Evolutionary conservation across 2,113 vertebrate species (phyloP), one percentile per base, ranked within the genome.

Genomic region (Rhynchopsitta pachyrhyncha): DNA sequence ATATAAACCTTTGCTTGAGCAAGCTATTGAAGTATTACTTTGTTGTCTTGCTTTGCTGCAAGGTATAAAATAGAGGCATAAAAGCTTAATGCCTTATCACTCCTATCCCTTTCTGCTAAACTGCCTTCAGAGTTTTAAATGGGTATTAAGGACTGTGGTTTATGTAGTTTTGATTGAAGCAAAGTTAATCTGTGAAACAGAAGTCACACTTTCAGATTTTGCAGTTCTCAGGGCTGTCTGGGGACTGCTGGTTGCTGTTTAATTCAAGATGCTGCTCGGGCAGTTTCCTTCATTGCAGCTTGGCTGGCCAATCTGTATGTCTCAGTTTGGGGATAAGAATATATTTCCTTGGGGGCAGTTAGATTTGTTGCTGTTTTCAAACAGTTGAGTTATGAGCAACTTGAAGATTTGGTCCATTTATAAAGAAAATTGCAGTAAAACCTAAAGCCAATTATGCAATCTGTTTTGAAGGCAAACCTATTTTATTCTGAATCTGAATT

Each of bases 381-480:
- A 73, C 88, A 76, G 52, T 95, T 92, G 89, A 95, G 66, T 95
- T 96, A 97, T 57, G 77, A 93, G 73, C 74, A 89, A 89, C 92
- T 94, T 91, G 84, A 97, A 96, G 93, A 94, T 96, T 96, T 95
- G 92, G 88, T 93, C 94, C 79, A 62, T 93, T 97, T 95, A 79
- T 92, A 96, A 96, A 93, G 93, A 95, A 92, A 95, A 95, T 95
- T 82, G 70, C 93, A 50, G 67, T 96, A 97, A 96, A 97, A 89
- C 91, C 95, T 96, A 95, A 96, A 97, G 95, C 93, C 73, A 94
- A 92, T 96, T 92, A 94, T 86, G 86, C 0, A 6, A 94, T 93
- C 83, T 94, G 42, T 95, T 97, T 93, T 95, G 93, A 96, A 96
- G 95, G 83, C 93, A 93, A 76, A 82, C 53, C 67, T 84, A 20